A percentile compares a stretch with the other conserved stretches of the same genome.
Conservation (phyloP, 2,888 invertebrate genomes). For the Caenorhabditis sinica region DNA sequence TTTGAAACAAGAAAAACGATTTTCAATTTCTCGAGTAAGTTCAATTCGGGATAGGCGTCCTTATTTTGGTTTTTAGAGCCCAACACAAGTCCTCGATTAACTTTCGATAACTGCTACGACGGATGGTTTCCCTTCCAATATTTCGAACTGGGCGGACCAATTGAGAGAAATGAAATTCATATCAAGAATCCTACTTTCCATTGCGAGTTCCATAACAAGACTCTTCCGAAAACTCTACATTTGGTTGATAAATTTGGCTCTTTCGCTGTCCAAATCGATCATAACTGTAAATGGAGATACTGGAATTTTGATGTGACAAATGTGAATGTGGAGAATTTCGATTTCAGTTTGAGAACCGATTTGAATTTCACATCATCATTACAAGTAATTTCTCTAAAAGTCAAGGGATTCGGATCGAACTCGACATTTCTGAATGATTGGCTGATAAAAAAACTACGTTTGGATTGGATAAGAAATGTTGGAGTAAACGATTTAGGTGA, state of each 20-base stretch:
- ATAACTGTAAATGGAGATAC: conserved; percentile 30
- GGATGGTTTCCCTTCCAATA: conserved; percentile 39
- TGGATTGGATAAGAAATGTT: conserved; percentile 30
- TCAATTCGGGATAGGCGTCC: not conserved
- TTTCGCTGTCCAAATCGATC: conserved; percentile 25
- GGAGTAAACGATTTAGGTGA: conserved; percentile 6
- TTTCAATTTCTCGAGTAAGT: conserved; percentile 11
- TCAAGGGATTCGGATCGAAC: conserved; percentile 17
- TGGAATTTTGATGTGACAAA: conserved; percentile 43
- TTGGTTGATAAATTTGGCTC: conserved; percentile 38
- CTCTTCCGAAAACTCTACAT: not conserved
- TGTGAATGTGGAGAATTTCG: not conserved
- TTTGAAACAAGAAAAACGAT: not conserved
- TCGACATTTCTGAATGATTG: not conserved
- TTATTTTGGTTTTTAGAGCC: not conserved
- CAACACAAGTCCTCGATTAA: not conserved
- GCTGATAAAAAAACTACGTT: not conserved
- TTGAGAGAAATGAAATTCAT: not conserved
- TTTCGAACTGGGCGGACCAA: not conserved
- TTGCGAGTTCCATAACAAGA: not conserved
- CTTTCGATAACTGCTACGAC: conserved; percentile 6
- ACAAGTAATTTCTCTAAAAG: not conserved
- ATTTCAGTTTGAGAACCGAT: not conserved
- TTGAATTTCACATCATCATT: not conserved
- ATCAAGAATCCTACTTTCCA: not conserved